Evolutionary conservation across 2,113 vertebrate species (phyloP), one percentile per base, ranked within the genome.

Genomic region (Toxotes chatareus): DNA sequence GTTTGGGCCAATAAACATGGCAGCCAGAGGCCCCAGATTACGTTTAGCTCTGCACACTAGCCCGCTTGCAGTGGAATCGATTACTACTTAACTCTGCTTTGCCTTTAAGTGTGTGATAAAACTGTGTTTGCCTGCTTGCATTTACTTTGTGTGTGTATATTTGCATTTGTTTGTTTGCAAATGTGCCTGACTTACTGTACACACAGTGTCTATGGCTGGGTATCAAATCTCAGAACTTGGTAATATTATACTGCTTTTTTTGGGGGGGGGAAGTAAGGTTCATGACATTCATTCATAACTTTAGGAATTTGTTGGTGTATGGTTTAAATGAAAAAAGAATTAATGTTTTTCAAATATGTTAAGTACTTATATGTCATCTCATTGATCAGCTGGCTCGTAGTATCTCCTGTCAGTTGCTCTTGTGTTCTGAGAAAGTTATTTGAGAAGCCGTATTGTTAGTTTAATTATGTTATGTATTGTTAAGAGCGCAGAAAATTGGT

Each of bases 1-100:
- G 92, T 95, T 94, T 94, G 90, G 87, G 86, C 93, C 94, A 95
- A 95, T 95, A 94, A 95, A 95, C 86, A 94, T 91, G 84, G 90
- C 91, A 93, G 93, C 85, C 86, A 92, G 66, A 85, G 91, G 85
- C 92, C 93, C 88, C 72, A 89, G 93, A 93, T 93, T 94, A 93
- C 89, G 77, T 93, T 94, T 92, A 93, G 75, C 86, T 79, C 70
- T 42, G 59, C 75, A 83, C 84, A 88, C 76, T 75, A 76, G 75
- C 73, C 67, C 17, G 7, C 77, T 83, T 64, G 86, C 79, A 73
- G 74, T 89, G 81, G 83, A 93, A 93, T 94, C 51, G 76, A 90
- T 91, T 88, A 88, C 82, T 82, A 66, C 83, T 87, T 86, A 77
- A 83, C 88, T 85, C 72, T 80, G 73, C 76, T 88, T 72, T 77